phyloP scores from a whole-genome alignment of 64 coral and sea anemone species.

The Pachyseris speciosa region DNA sequence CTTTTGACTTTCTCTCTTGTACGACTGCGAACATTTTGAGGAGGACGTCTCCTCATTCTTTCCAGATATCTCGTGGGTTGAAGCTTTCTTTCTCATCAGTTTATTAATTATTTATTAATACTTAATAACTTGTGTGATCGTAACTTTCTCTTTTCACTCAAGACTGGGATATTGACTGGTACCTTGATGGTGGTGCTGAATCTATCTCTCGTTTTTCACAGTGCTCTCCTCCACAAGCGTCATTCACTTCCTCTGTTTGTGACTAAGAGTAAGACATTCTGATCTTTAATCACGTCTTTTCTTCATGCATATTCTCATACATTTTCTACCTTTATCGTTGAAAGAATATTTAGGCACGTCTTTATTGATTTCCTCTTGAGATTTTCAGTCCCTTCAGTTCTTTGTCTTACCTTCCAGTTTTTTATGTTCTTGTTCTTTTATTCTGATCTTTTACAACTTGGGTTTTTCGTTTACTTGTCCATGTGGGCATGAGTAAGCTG shows the following conservation, averaged over 20 bases:
- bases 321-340: neutral
- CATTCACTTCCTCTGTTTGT: neutral
- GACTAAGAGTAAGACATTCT: constrained; percentile 8
- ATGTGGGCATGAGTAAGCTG: too few species aligned
- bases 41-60: neutral
- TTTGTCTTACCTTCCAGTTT: too few species aligned
- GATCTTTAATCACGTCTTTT: neutral
- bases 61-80: too few species aligned
- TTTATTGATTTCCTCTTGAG: too few species aligned
- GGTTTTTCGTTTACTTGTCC: too few species aligned
- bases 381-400: too few species aligned
- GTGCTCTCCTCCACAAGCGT: neutral
- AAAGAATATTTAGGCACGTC: too few species aligned
- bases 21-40: too few species aligned
- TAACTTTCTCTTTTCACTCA: neutral
- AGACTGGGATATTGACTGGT: constrained; percentile 56
- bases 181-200: neutral
- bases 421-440: too few species aligned
- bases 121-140: neutral
- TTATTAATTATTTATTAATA: neutral
- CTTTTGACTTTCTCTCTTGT: too few species aligned
- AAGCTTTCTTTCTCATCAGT: neutral
- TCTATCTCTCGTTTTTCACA: neutral
- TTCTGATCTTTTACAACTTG: too few species aligned
- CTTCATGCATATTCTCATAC: too few species aligned